A percentile compares a stretch with the other conserved stretches of the same genome.
Conservation (phyloP, 2,113 vertebrate species). For the Oriolus oriolus region DNA sequence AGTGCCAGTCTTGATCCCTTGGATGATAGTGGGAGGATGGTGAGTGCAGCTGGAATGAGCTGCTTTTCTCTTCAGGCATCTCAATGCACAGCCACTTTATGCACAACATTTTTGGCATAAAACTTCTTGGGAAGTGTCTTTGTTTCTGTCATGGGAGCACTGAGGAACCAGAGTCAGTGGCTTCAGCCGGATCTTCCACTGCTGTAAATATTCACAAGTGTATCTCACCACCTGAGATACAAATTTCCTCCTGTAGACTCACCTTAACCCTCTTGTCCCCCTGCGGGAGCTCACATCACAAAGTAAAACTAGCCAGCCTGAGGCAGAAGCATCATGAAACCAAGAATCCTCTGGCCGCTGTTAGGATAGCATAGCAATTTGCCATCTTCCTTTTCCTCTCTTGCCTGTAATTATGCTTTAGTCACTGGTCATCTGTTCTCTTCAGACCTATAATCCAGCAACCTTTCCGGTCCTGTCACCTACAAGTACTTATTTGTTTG, state of each 20-base stretch:
- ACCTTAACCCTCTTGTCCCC: neutral
- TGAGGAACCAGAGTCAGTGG: rapidly evolving
- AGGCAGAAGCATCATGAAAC: neutral
- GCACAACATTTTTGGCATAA: neutral
- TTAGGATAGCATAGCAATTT: conserved; percentile 22
- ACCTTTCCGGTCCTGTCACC: neutral
- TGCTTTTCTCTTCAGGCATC: neutral
- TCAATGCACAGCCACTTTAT: neutral
- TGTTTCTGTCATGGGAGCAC: neutral
- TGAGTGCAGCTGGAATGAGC: neutral
- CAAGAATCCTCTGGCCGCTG: neutral
- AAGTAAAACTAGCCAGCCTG: neutral
- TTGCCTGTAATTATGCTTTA: conserved; percentile 42
- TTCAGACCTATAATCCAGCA: conserved; percentile 21
- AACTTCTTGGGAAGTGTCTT: neutral
- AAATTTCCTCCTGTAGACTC: neutral
- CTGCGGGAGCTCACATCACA: neutral
- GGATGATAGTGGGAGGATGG: neutral
- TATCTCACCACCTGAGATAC: neutral
- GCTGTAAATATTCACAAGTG: neutral
- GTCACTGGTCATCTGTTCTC: neutral
- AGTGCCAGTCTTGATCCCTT: neutral
- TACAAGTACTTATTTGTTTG: neutral
- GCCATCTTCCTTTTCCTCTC: neutral
- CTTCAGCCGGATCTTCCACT: neutral